Evolutionary conservation across 2,888 invertebrate genomes (phyloP).

Genomic region (Nemoura dubitans): DNA sequence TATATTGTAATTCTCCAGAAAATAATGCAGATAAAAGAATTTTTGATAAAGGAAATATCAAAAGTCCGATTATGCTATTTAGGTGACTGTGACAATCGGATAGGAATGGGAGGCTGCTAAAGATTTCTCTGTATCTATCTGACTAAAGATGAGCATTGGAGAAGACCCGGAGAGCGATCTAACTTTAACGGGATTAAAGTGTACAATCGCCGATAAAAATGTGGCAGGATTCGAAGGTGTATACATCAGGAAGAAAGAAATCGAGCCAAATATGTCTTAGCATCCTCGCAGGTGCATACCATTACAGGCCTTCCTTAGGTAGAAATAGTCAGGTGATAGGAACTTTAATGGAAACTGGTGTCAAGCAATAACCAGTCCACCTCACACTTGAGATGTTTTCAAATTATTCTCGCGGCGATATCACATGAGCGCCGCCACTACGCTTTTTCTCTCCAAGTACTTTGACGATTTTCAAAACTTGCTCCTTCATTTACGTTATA

Average conservation of each 20-base stretch:
- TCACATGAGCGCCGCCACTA: neutral
- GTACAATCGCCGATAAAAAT: neutral
- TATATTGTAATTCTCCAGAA: constrained; percentile 33
- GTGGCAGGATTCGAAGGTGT: neutral
- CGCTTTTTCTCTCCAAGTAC: too few species aligned
- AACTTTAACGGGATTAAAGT: neutral
- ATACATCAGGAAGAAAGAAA: neutral
- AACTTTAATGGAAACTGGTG: neutral
- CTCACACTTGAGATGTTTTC: neutral
- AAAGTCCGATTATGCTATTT: constrained; percentile 38
- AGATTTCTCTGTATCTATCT: neutral
- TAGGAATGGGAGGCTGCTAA: neutral
- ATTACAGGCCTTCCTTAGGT: neutral
- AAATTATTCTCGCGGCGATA: neutral
- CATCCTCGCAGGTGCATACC: neutral
- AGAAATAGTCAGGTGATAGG: neutral
- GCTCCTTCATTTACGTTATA: neutral
- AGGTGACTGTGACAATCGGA: neutral
- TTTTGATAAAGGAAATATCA: constrained; percentile 32
- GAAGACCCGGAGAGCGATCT: neutral
- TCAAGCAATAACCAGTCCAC: neutral
- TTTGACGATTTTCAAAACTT: neutral
- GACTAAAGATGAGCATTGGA: neutral
- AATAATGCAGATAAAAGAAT: constrained; percentile 27
- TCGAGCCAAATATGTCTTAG: neutral